Evolutionary conservation across 2,113 vertebrate species (phyloP), one percentile per base, ranked within the genome.

Genomic region (Trogon surrucura): DNA sequence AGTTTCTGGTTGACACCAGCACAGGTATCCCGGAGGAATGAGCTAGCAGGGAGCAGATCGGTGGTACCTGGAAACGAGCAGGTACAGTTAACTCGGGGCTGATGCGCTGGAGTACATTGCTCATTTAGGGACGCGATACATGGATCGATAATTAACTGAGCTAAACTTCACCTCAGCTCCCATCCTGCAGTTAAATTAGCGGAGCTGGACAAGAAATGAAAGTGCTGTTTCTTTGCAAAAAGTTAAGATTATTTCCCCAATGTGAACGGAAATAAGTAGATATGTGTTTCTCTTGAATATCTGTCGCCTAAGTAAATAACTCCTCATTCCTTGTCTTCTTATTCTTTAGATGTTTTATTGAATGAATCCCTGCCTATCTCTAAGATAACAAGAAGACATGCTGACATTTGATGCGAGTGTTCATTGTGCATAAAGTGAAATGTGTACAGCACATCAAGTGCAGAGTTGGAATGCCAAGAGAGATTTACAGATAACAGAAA

Each of bases 401-500:
- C 65, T 94, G 90, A 74, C 90, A 78, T 90, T 91, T 89, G 90
- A 88, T 88, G 69, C 5, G 3, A 92, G n/a, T 51, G 53, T 20
- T 95, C 51, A 29, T 71, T 93, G 83, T 79, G 61, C 44, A 29
- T 64, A 90, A 73, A 80, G 71, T 56, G 64, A 64, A 80, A 89
- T 16, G 0, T 85, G 88, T 85, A 48, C 53, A 71, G 82, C 93
- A 90, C 88, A 8, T 80, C 36, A 85, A 95, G 61, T 50, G 75
- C 34, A 56, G 82, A 72, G 53, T 9, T 88, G 69, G 72, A 93
- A 93, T 80, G 85, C 91, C 92, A 80, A 27, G 83, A 88, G 86
- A 96, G 88, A 93, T 96, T 96, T 96, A 80, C 71, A 91, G 94
- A 90, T 95, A 93, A 88, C 88, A 96, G 88, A 90, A 95, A 88